Evolutionary conservation across 2,888 invertebrate species (phyloP).

Genomic region (Lepetodrilus schrolli): DNA sequence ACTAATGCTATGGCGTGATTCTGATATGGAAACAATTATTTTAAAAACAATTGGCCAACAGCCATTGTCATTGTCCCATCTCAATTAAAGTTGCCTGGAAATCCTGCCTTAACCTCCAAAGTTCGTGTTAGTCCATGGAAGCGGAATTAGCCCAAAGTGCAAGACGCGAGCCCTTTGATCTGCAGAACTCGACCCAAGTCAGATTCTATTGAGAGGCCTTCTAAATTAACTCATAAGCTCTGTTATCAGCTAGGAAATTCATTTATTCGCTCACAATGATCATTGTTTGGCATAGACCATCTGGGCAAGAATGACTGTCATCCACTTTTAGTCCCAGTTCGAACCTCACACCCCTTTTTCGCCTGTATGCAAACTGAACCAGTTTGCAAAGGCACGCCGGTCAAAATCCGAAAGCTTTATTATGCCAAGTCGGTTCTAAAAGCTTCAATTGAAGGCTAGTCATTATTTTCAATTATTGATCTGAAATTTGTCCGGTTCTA

Average conservation of each 20-base stretch:
- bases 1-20: too few species aligned
- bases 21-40: too few species aligned
- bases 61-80: too few species aligned
- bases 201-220: neutral
- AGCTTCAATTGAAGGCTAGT: neutral
- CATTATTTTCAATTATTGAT: constrained; percentile 30
- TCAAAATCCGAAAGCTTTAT: constrained; percentile 18
- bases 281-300: constrained; percentile 22
- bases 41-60: too few species aligned
- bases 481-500: constrained; percentile 4
- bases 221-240: constrained; percentile 28
- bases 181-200: neutral
- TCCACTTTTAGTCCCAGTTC: neutral
- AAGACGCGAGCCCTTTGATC: constrained; percentile 13
- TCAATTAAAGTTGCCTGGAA: too few species aligned
- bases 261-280: constrained; percentile 21
- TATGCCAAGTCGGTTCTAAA: neutral
- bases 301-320: neutral
- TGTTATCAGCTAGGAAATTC: constrained; percentile 20
- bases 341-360: neutral
- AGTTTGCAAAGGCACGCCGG: constrained; percentile 5
- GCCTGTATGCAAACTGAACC: neutral
- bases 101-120: neutral
- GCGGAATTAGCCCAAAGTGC: neutral
- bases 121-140: neutral